Base-by-base conservation (phyloP, 2,888 invertebrate genomes). In the Cantharis flavilabris region DNA sequence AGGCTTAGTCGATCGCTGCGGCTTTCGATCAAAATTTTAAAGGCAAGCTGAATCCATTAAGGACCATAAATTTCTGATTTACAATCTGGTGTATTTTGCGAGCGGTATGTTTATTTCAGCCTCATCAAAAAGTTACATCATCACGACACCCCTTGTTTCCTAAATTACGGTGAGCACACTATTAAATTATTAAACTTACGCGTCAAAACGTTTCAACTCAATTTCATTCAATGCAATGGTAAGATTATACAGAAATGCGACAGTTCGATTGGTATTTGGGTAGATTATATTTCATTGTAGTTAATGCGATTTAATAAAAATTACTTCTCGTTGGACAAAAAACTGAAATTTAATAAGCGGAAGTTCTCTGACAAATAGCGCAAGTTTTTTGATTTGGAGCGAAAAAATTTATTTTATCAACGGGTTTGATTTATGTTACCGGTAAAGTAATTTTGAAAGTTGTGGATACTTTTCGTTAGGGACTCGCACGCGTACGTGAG, bases 401-500 rank as follows among this genome's bases (percentile, higher is more conserved):
- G 49, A 49, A 49, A 49, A 67, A 67, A 20, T 18, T 20, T 23
- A 67, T 67, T 67, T 67, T 67, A 67, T 67, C 65, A 67, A 67
- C 65, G 26, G 20, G 18, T 67, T 67, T 67, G 65, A 67, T 67
- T 67, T 67, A 67, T 67, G 65, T 67, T 23, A 67, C 65, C 20
- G 65, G 20, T 67, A 67, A 67, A 67, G 65, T 67, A 67, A 67
- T 67, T 67, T 67, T 26, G 65, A 23, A 26, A 67, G 65, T 67
- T 67, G 65, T 67, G 65, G 65, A 18, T 67, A 67, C 65, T 67
- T 67, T 67, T 67, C 65, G 65, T 67, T 67, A 23, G 65, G 65
- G 26, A 23, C 20, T 67, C 13, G n/a, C 65, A 18, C n/a, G 26
- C 65, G 65, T 67, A 67, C 65, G 65, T 67, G 65, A 67, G 65